A percentile compares a stretch with the other conserved stretches of the same genome.
These are phyloP conservation scores for Alfaro cultratus DNA, from an alignment of 2,797 vertebrate species.

Conservation along the genomic window DNA sequence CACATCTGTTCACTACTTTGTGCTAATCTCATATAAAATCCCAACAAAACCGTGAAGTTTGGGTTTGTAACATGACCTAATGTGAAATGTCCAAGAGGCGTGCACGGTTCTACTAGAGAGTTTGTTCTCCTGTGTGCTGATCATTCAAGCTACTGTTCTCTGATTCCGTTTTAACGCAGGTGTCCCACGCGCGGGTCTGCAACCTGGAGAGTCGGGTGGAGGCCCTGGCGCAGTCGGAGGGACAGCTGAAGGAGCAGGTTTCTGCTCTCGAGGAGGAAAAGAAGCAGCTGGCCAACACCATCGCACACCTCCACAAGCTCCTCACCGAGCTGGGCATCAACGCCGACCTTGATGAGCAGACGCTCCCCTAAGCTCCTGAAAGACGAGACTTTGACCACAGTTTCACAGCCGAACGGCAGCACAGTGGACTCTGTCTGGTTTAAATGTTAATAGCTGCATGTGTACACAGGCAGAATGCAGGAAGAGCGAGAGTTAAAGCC, in stretches of 20 bases:
- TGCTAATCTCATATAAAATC: not conserved
- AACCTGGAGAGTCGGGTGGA: constrained; percentile 81
- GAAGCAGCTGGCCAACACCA: constrained; percentile 78
- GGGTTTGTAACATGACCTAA: not conserved
- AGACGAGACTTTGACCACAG: not conserved
- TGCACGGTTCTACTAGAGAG: not conserved
- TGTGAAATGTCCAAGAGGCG: not conserved
- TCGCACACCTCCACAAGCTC: constrained; percentile 77
- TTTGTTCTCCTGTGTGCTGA: not conserved
- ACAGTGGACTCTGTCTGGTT: constrained; percentile 37
- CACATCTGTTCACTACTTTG: not conserved
- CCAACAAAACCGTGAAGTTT: not conserved
- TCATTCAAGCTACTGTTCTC: not conserved
- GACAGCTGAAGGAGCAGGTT: constrained; percentile 83
- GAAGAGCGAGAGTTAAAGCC: constrained; percentile 9
- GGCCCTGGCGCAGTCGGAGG: constrained; percentile 71
- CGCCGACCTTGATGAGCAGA: constrained; percentile 29
- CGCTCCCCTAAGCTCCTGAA: constrained; percentile 16
- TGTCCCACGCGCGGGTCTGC: constrained; percentile 87
- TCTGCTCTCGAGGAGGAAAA: constrained; percentile 86
- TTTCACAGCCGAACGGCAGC: constrained; percentile 7
- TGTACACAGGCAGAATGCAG: constrained; percentile 8
- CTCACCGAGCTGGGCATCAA: constrained; percentile 55
- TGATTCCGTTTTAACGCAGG: constrained; percentile 66
- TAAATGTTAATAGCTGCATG: constrained; percentile 37